Evolutionary conservation across 1,140 invertebrate genomes (phyloP), one percentile per base, ranked within the genome.

Genomic region (Octopus sinensis): DNA sequence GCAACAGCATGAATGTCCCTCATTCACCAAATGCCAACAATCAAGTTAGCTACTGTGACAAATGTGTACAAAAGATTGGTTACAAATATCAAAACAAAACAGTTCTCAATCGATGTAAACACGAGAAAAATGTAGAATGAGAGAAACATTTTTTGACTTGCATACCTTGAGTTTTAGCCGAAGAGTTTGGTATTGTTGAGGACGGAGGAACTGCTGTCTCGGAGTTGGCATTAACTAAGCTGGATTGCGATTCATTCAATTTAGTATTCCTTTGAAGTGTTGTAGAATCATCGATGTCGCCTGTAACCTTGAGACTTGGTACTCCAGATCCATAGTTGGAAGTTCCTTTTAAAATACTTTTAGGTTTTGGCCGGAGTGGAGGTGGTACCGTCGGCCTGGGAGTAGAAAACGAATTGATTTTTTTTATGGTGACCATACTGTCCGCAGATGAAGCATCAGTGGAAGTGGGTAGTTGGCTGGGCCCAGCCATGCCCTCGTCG

Each of bases 221-320:
- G 56, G 54, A 56, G 56, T 53, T 7, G 56, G 62, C 17, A 10
- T 23, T 17, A 71, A 43, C 30, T 43, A 71, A 13, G 76, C 75
- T 10, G 30, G 13, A 23, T 68, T 53, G 75, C 9, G 75, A 56
- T 81, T 88, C 87, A 85, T 90, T 90, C 53, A 85, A 82, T 52
- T 81, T 81, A n/a, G 89, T 90, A 79, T 89, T 90, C 80, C 85
- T 82, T 82, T 88, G 85, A 80, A 90, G 82, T n/a, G 84, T 82
- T 17, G 81, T 80, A 9, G 85, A 79, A 81, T 89, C 89, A 86
- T 89, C 88, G 9, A 89, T 76, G 81, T 88, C 84, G 71, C 81
- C 82, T 53, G 83, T 79, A 4, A 84, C 79, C 77, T 54, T 73
- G 51, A 83, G 79, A 43, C 80, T 71, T 75, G 82, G 76, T 75